Base-by-base conservation (phyloP, 1,140 invertebrate species). In the Sitodiplosis mosellana region DNA sequence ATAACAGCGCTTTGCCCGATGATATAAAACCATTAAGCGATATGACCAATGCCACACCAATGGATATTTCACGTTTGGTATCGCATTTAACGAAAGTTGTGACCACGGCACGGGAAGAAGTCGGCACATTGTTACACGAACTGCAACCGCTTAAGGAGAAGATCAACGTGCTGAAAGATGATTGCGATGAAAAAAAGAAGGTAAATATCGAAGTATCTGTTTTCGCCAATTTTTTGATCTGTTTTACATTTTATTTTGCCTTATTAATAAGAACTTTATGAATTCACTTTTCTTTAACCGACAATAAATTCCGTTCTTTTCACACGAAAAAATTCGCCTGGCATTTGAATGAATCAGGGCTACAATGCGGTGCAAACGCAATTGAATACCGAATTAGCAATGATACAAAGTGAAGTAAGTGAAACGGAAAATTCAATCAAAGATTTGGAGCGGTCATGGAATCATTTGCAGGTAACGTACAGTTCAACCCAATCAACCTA, bases 121-220 rank as follows among this genome's bases (percentile, higher is more conserved):
- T 45, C 4, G 18, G 22, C 12, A 45, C 49, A 11, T 22, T 50
- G 11, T 46, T 37, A 15, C 49, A 50, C 33, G 21, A 47, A 38
- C 6, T 50, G 21, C 27, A 37, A 18, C 49, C 45, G 15, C 20
- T 46, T 18, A 12, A 38, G 8, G 33, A 37, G 22, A 27, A 22
- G 11, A 36, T 50, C 14, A 21, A 12, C 6, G 45, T 46, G 15
- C 21, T 50, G 20, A 50, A 47, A 17, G 49, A 50, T 19, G 42
- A 50, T 34, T 11, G 22, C n/a, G 49, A 50, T 42, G 38, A 33
- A 20, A 50, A 47, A 12, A 50, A 50, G 27, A 36, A 50, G 22
- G 49, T 49, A 21, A 38, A 37, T 42, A n/a, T 18, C 44, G 20
- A 10, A 43, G 41, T 5, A 21, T 12, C n/a, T n/a, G n/a, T n/a